These are phyloP conservation scores for Poeciliopsis presidionis DNA, from an alignment of 2,797 vertebrate genomes.

Conservation along the genomic window DNA sequence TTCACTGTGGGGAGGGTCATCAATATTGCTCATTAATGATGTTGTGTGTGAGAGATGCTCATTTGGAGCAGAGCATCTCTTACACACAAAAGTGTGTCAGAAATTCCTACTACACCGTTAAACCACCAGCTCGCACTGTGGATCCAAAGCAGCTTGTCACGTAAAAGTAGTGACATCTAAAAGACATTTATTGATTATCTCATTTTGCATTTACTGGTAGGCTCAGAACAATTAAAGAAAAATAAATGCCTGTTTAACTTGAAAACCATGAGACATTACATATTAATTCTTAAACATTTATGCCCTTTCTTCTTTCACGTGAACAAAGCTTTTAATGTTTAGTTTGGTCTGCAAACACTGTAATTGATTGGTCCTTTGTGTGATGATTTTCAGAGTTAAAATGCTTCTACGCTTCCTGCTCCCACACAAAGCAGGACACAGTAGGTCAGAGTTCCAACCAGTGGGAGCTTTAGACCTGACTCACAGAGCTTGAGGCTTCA, in stretches of 20 bases:
- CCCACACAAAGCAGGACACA: slow-evolving; percentile 57
- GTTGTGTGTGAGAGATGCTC: neutral
- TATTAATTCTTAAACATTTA: neutral
- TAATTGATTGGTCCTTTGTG: slow-evolving; percentile 73
- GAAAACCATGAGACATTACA: neutral
- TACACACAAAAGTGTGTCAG: neutral
- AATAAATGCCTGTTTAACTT: neutral
- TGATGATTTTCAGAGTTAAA: slow-evolving; percentile 77
- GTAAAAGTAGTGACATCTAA: neutral
- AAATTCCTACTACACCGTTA: neutral
- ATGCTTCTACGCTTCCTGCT: slow-evolving; percentile 74
- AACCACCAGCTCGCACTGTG: neutral
- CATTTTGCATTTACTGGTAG: neutral
- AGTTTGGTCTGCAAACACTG: slow-evolving; percentile 30
- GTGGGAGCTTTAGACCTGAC: slow-evolving; percentile 62
- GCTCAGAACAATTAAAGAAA: neutral
- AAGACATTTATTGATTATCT: neutral
- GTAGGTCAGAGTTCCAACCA: slow-evolving; percentile 69
- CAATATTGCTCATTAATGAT: neutral
- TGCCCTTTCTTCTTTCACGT: slow-evolving; percentile 13
- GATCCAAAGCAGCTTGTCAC: neutral
- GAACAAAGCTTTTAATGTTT: slow-evolving; percentile 66
- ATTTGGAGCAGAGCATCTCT: neutral
- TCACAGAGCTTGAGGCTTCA: slow-evolving; percentile 59
- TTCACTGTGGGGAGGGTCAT: neutral